Base-by-base conservation (phyloP, 2,888 invertebrate species). In the Trichopoda pennipes region DNA sequence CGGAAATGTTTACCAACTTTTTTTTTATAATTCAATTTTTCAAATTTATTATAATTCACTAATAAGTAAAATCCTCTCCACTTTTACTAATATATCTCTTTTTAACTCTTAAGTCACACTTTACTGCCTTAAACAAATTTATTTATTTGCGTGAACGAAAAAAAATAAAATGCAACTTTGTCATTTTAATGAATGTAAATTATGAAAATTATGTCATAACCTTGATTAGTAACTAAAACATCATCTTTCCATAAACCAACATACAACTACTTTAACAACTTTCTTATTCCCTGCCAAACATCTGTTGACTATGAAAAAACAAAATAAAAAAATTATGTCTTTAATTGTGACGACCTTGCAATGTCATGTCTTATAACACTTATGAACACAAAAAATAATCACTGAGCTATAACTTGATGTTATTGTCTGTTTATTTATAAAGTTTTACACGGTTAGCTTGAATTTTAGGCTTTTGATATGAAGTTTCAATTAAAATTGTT, bases 221-320 rank as follows among this genome's bases (percentile, higher is more conserved):
- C 63, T 64, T 49, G 63, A 16, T 14, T 32, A 0, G 1, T 56
- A 35, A 12, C 10, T 35, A 4, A 35, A 21, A 21, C 28, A 4
- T 0, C 2, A 16, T 16, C 16, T 44, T 44, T 3, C 17, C 12
- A 1, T 21, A 35, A 35, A 19, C 19, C 28, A 49, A 28, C 49
- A 17, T 12, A 14, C 35, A 42, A 19, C 44, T 16, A 42, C 42
- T 73, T 44, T n/a, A 63, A 49, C 42, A 73, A 73, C 63, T 73
- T 73, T 73, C 63, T 73, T 61, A 61, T 49, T 3, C 23, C 12
- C 19, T 19, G 38, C 10, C 19, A 55, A n/a, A 17, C n/a, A 9
- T 17, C 10, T 64, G 55, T 17, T 44, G 4, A 1, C 7, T 16
- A 56, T 3, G 7, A 3, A 14, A 16, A 28, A 28, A 3, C 6